These are phyloP conservation scores for Tachypleus tridentatus DNA, from an alignment of 1,140 invertebrate genomes.

Conservation along the genomic window DNA sequence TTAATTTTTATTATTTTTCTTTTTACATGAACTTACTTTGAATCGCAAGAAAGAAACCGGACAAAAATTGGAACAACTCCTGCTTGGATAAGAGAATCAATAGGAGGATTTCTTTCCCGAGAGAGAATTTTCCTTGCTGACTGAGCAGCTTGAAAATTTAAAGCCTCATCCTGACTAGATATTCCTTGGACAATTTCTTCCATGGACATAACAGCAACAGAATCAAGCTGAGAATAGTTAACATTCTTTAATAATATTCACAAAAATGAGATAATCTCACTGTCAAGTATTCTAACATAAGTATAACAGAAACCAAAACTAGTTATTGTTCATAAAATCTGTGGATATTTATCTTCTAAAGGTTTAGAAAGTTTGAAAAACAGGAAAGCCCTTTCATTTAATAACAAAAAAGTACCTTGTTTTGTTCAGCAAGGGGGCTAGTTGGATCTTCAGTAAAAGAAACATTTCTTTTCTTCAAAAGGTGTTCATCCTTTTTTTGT, in stretches of 20 bases:
- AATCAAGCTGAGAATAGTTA: not conserved
- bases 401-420: constrained; percentile 28
- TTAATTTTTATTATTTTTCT: not conserved
- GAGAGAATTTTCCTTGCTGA: constrained; percentile 81
- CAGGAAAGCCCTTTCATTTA: constrained; percentile 19
- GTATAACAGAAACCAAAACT: no score
- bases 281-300: no score
- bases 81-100: constrained; percentile 83
- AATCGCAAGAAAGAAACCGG: constrained; percentile 66
- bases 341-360: not conserved
- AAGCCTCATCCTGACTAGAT: constrained; percentile 43
- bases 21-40: constrained; percentile 31
- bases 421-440: constrained; percentile 33
- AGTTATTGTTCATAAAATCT: no score
- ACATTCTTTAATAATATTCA: no score
- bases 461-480: constrained; percentile 82
- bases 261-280: no score
- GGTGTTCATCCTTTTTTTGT: constrained; percentile 83
- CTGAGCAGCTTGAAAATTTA: constrained; percentile 52
- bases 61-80: constrained; percentile 91
- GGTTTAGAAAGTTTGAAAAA: not conserved
- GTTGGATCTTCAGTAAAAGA: constrained; percentile 39
- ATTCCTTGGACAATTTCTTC: constrained; percentile 38
- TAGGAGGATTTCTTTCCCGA: constrained; percentile 94
- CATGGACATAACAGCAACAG: constrained; percentile 7